Evolutionary conservation across 1,140 invertebrate species (phyloP).

Genomic region (Aphelenchoides besseyi): DNA sequence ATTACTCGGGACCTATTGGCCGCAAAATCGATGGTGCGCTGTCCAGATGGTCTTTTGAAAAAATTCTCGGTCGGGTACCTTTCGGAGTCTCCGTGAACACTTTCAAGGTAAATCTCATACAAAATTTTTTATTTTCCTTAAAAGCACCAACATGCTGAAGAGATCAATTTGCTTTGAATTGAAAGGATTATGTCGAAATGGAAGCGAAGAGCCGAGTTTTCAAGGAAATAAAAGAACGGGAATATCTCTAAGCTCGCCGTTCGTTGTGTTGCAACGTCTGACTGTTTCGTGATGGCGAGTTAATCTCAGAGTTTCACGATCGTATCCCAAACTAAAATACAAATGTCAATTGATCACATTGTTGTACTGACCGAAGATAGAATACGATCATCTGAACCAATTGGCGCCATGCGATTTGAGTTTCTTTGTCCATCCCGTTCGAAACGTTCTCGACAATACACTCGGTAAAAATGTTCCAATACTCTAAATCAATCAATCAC

Average conservation of each 20-base stretch:
- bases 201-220: too few species aligned
- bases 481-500: too few species aligned
- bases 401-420: constrained; percentile 46
- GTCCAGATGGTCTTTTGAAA: too few species aligned
- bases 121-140: too few species aligned
- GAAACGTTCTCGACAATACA: constrained; percentile 40
- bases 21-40: too few species aligned
- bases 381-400: constrained; percentile 45
- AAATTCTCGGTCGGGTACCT: too few species aligned
- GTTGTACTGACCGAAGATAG: constrained; percentile 27
- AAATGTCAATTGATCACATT: background rate
- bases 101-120: too few species aligned
- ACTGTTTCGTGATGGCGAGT: constrained; percentile 8
- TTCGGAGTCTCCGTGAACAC: too few species aligned
- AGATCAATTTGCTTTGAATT: too few species aligned
- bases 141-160: too few species aligned
- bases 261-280: constrained; percentile 12
- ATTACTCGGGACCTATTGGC: too few species aligned
- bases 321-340: constrained; percentile 37
- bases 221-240: background rate
- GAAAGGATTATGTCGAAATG: too few species aligned
- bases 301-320: constrained; percentile 32
- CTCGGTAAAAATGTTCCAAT: constrained; percentile 50
- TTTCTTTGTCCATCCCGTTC: constrained; percentile 42
- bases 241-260: background rate